Evolutionary conservation across 1,140 invertebrate species (phyloP).

Genomic region (Bombus breviceps): DNA sequence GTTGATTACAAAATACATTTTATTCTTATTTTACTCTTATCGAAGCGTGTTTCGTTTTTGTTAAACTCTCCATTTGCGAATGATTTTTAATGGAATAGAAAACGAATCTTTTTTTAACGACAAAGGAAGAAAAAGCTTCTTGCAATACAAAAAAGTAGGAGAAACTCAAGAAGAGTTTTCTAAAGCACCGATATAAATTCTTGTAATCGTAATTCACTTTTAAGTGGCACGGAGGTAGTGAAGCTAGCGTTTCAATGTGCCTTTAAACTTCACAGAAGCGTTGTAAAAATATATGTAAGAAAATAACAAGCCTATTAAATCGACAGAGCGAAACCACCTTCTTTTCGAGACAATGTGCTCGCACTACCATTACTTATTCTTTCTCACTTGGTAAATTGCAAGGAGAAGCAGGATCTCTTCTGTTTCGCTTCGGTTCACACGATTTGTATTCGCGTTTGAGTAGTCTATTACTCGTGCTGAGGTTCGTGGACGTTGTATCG

Average conservation of each 20-base stretch:
- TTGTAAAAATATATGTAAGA: slow-evolving; percentile 9
- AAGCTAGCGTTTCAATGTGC: not conserved
- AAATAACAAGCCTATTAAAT: slow-evolving; percentile 26
- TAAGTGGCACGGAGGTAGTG: not conserved
- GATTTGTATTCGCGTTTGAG: slow-evolving; percentile 59
- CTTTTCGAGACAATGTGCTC: slow-evolving; percentile 35
- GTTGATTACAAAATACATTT: not conserved
- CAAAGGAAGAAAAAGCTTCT: too few species aligned
- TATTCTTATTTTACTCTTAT: not conserved
- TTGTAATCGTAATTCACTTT: not conserved
- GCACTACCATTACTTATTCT: slow-evolving; percentile 22
- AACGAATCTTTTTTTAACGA: not conserved
- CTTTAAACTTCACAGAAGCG: not conserved
- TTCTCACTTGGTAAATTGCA: slow-evolving; percentile 17
- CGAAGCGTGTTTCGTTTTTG: not conserved
- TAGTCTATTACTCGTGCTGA: slow-evolving; percentile 28
- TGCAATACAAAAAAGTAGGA: not conserved
- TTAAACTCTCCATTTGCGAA: not conserved
- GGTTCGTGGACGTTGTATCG: not conserved
- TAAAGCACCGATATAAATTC: not conserved
- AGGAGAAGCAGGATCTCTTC: not conserved
- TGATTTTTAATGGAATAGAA: not conserved
- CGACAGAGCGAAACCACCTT: slow-evolving; percentile 33
- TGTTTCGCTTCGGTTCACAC: slow-evolving; percentile 62
- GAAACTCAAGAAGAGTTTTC: not conserved